Percentiles rank a stretch among this genome's conserved stretches.
Conservation (phyloP, 2,113 vertebrate genomes). For the Podilymbus podiceps region DNA sequence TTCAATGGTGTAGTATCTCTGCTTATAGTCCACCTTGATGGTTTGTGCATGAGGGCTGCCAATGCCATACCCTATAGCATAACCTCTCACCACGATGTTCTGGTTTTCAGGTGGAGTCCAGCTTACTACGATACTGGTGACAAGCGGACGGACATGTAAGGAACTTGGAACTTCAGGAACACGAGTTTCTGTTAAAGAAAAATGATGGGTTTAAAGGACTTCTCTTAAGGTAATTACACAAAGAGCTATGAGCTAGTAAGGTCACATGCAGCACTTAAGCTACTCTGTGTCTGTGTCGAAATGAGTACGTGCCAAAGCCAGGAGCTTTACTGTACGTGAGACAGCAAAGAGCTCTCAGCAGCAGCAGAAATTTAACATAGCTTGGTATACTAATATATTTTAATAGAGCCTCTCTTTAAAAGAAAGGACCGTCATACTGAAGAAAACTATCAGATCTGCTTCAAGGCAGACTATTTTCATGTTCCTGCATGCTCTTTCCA, state of each 20-base stretch:
- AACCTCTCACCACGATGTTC: slow-evolving; percentile 95
- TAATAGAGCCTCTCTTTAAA: not conserved
- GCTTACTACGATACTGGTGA: slow-evolving; percentile 96
- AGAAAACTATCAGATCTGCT: not conserved
- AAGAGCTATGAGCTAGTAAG: accelerated
- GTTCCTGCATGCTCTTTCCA: not conserved
- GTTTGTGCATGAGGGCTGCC: slow-evolving; percentile 96
- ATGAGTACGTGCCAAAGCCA: not conserved
- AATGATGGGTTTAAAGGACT: not conserved
- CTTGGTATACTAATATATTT: not conserved
- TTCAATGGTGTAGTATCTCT: slow-evolving; percentile 97
- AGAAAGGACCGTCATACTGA: not conserved
- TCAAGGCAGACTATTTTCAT: not conserved
- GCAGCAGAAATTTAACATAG: not conserved
- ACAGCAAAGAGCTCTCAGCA: not conserved
- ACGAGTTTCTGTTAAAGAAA: slow-evolving; percentile 78
- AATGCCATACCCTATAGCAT: slow-evolving; percentile 92
- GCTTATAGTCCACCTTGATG: slow-evolving; percentile 97
- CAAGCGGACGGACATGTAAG: slow-evolving; percentile 90
- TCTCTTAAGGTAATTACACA: not conserved
- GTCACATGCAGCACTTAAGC: not conserved
- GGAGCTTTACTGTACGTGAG: not conserved
- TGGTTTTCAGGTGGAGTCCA: slow-evolving; percentile 98
- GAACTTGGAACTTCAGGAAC: slow-evolving; percentile 96
- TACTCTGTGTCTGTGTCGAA: accelerated